These are phyloP conservation scores for Rhopalosiphum maidis DNA, from an alignment of 1,140 invertebrate species.

Conservation along the genomic window DNA sequence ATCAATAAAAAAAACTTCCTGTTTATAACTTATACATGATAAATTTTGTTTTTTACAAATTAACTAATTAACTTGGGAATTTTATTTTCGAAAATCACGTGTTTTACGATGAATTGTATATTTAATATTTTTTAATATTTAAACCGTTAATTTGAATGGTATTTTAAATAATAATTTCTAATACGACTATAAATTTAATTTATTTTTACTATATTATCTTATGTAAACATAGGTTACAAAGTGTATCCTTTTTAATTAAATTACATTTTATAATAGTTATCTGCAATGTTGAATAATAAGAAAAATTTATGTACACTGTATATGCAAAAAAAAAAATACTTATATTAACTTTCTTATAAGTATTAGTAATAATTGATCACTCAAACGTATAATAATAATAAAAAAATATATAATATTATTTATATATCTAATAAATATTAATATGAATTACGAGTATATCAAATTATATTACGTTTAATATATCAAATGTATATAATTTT, in stretches of 20 bases:
- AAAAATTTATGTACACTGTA: neutral
- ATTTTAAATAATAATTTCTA: neutral
- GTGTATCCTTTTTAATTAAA: neutral
- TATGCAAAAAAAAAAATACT: neutral
- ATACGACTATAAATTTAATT: neutral
- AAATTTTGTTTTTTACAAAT: too few species aligned
- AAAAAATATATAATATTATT: neutral
- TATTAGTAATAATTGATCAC: neutral
- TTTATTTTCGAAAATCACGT: neutral
- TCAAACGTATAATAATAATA: neutral
- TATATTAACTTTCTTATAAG: neutral
- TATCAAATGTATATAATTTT: neutral
- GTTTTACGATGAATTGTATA: neutral
- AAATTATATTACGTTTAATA: neutral
- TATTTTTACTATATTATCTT: neutral
- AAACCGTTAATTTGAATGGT: neutral
- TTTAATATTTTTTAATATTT: neutral
- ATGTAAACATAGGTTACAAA: too few species aligned
- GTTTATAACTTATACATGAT: too few species aligned
- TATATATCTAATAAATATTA: neutral
- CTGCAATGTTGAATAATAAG: neutral
- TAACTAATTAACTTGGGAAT: too few species aligned
- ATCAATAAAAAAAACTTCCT: too few species aligned
- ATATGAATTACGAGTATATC: neutral
- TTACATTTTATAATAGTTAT: neutral